These are phyloP conservation scores for Rhagoletis pomonella DNA, from an alignment of 1,140 invertebrate genomes.

Conservation along the genomic window DNA sequence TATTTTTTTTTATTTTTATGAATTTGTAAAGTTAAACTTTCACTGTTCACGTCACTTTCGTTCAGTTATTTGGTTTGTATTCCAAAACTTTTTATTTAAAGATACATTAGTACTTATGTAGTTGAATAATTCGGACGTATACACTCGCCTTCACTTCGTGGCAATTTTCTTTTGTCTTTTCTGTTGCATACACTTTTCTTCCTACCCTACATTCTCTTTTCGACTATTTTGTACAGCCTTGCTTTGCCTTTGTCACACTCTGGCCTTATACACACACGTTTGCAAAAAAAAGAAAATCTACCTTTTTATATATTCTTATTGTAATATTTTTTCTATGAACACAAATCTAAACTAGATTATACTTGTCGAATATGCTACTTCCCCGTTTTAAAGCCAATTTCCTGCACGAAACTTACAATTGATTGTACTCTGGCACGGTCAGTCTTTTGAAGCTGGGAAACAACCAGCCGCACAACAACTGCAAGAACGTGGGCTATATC, in stretches of 20 bases:
- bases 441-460: neutral
- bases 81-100: conserved; percentile 29
- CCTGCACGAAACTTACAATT: neutral
- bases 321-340: neutral
- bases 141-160: conserved; percentile 24
- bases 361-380: neutral
- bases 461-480: neutral
- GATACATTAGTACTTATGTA: neutral
- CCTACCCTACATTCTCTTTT: neutral
- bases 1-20: neutral
- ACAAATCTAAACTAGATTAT: neutral
- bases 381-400: neutral
- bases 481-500: neutral
- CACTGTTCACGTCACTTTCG: neutral
- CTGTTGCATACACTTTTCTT: conserved; percentile 42
- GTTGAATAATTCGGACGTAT: neutral
- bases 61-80: neutral
- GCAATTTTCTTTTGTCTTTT: conserved; percentile 48
- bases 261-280: neutral
- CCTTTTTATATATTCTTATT: neutral
- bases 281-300: neutral
- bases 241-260: neutral
- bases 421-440: neutral
- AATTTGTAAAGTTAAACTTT: neutral
- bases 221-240: neutral